Evolutionary conservation across 2,888 invertebrate genomes (phyloP).

Genomic region (Mythimna albipuncta): DNA sequence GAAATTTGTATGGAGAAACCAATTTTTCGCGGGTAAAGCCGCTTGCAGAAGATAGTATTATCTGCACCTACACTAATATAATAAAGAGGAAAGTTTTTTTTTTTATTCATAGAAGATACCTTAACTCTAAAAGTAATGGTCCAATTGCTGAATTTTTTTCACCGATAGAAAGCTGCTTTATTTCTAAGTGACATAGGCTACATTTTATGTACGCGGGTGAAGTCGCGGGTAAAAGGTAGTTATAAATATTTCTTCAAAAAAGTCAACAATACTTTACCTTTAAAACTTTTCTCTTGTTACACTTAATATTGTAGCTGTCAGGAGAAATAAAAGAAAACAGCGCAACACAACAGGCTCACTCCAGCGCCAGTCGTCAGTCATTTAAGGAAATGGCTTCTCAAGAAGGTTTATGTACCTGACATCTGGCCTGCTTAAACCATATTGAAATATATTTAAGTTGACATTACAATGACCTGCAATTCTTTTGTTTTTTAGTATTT

Average conservation of each 20-base stretch:
- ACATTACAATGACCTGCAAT: background rate
- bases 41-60: no score
- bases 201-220: no score
- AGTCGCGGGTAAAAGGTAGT: no score
- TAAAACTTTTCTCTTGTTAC: background rate
- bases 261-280: background rate
- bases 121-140: no score
- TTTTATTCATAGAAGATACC: no score
- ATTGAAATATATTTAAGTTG: constrained; percentile 21
- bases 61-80: no score
- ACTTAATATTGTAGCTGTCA: constrained; percentile 20
- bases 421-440: constrained; percentile 23
- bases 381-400: constrained; percentile 47
- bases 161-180: no score
- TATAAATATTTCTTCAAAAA: background rate
- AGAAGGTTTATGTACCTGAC: constrained; percentile 43
- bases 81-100: no score
- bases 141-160: no score
- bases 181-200: no score
- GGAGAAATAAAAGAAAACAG: constrained; percentile 37
- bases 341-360: constrained; percentile 21
- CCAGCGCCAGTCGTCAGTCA: constrained; percentile 47
- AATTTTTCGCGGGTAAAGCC: no score
- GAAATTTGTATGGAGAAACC: no score
- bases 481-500: background rate